Percentiles rank a stretch among this genome's conserved stretches.
Conservation (phyloP, 2,888 invertebrate species). For the Cheilosia impressa region DNA sequence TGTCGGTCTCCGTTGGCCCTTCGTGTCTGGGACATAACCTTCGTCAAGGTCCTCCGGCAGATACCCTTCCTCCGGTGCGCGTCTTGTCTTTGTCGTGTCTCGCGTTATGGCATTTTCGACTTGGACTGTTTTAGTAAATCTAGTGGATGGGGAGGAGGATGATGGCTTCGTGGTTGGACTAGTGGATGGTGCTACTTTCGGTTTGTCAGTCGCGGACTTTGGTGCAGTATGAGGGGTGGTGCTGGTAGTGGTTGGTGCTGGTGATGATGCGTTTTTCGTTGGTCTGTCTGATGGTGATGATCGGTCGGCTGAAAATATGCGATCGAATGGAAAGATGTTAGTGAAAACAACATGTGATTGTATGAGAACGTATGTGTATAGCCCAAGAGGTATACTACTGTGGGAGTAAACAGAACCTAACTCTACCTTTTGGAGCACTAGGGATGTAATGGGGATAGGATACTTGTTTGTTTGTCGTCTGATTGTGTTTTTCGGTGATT, state of each 20-base stretch:
- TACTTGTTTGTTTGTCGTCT: conserved; percentile 73
- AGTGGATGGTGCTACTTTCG: conserved; percentile 62
- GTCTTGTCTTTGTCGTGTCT: conserved; percentile 62
- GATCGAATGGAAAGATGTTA: conserved; percentile 63
- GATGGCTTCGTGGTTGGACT: conserved; percentile 63
- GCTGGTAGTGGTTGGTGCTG: conserved; percentile 61
- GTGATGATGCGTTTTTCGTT: conserved; percentile 62
- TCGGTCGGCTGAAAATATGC: conserved; percentile 73
- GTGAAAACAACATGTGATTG: conserved; percentile 48
- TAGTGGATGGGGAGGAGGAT: conserved; percentile 60
- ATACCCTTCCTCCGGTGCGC: conserved; percentile 18
- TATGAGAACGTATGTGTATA: conserved; percentile 35
- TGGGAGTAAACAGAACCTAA: conserved; percentile 69
- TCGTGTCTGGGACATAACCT: conserved; percentile 54
- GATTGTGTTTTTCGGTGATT: conserved; percentile 68
- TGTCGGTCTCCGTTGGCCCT: conserved; percentile 31
- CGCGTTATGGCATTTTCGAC: conserved; percentile 53
- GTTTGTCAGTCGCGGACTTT: conserved; percentile 56
- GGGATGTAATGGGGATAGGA: conserved; percentile 72
- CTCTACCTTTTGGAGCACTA: conserved; percentile 73
- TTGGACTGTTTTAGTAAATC: conserved; percentile 65
- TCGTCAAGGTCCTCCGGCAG: conserved; percentile 64
- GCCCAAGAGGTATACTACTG: conserved; percentile 49
- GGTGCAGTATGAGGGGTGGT: conserved; percentile 65
- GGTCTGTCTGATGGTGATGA: conserved; percentile 71